phyloP scores from a whole-genome alignment of 2,113 vertebrate species.

The Indicator maculatus region DNA sequence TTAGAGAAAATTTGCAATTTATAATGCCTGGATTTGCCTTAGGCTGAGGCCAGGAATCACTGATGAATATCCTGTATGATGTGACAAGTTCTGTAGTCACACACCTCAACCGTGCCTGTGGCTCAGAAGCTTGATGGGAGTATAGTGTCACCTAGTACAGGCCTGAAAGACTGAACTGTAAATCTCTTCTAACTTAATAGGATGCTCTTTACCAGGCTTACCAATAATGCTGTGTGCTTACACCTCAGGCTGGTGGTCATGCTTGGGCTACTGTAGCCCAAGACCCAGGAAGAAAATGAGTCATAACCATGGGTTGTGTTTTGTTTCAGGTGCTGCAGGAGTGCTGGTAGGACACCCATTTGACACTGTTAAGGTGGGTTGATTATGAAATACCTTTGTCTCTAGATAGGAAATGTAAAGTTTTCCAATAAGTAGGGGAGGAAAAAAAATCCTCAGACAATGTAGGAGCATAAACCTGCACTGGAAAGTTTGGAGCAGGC shows the following conservation, averaged over 20 bases:
- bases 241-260: neutral
- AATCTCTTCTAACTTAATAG: neutral
- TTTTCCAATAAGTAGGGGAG: neutral
- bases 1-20: neutral
- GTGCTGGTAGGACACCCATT: conserved; percentile 97
- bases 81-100: neutral
- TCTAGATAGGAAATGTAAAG: neutral
- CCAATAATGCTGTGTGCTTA: fast-evolving
- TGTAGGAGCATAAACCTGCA: neutral
- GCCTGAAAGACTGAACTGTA: neutral
- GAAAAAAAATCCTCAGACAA: neutral
- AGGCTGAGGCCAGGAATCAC: neutral
- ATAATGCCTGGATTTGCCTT: neutral
- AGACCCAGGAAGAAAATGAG: neutral
- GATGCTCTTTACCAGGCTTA: neutral
- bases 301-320: neutral
- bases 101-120: neutral
- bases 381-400: neutral
- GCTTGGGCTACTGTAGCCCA: neutral
- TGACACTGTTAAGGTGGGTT: conserved; percentile 95
- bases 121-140: neutral
- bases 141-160: neutral
- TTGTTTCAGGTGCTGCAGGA: conserved; percentile 88
- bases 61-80: fast-evolving
- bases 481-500: neutral